phyloP scores from a whole-genome alignment of 2,797 vertebrate species.

The Chlorospingus semifuscus region DNA sequence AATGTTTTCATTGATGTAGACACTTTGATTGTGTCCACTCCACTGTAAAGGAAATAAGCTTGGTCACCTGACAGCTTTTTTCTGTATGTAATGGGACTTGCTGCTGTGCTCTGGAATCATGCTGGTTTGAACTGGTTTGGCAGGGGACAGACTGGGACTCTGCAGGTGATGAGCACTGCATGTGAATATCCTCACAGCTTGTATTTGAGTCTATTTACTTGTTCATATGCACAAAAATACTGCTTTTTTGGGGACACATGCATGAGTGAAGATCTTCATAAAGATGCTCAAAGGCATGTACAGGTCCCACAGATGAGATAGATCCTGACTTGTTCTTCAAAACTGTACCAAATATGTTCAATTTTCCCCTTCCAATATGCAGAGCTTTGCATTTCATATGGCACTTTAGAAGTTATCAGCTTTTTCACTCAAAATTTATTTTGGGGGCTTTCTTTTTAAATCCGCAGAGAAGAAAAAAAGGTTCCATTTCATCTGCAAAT shows the following conservation, averaged over 20 bases:
- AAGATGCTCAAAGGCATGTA: not conserved
- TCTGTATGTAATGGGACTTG: not conserved
- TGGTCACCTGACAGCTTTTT: not conserved
- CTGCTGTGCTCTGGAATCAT: not conserved
- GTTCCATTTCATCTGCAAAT: not conserved
- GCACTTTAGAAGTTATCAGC: not conserved
- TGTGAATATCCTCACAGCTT: not conserved
- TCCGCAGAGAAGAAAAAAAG: not conserved
- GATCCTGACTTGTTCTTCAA: not conserved
- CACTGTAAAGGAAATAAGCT: not conserved
- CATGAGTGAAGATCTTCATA: not conserved
- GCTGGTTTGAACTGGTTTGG: not conserved
- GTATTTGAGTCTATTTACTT: not conserved
- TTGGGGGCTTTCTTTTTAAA: conserved; percentile 19
- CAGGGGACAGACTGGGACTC: not conserved
- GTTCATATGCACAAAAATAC: not conserved
- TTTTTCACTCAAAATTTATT: conserved; percentile 24
- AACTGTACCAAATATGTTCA: not conserved
- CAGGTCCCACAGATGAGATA: not conserved
- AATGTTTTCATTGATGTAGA: not conserved
- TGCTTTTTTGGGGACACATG: not conserved
- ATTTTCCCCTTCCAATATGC: not conserved
- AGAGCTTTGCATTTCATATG: not conserved
- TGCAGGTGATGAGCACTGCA: not conserved
- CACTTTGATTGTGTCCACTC: not conserved